Percentiles rank a stretch among this genome's conserved stretches.
Conservation (phyloP, 2,797 vertebrate species). For the Gadopsis marmoratus region DNA sequence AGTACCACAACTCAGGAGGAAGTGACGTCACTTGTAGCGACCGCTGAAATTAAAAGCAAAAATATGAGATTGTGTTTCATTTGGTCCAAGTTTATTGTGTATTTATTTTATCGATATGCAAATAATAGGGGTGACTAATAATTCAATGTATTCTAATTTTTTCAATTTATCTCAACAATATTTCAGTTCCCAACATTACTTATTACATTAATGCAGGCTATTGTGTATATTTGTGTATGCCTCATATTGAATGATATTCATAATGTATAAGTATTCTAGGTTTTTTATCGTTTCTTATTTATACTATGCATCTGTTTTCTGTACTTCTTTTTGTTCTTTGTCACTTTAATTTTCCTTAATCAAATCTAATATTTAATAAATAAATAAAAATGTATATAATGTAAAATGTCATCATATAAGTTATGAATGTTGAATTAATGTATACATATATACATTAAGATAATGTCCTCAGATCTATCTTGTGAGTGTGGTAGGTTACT, state of each 20-base stretch:
- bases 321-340: background rate
- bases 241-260: background rate
- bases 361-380: background rate
- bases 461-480: background rate
- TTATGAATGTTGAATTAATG: background rate
- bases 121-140: background rate
- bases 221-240: background rate
- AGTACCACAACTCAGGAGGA: slow-evolving; percentile 3
- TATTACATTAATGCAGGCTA: background rate
- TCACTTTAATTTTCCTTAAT: background rate
- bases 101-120: background rate
- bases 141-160: background rate
- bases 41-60: slow-evolving; percentile 32
- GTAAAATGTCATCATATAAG: background rate
- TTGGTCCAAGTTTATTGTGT: background rate
- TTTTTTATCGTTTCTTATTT: background rate
- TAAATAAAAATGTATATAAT: background rate
- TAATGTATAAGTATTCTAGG: background rate
- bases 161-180: background rate
- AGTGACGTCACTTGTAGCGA: background rate
- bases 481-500: background rate
- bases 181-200: background rate
- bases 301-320: background rate
- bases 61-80: background rate
- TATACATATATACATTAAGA: background rate